These are phyloP conservation scores for Hestina assimilis DNA, from an alignment of 1,140 invertebrate species.

Conservation along the genomic window DNA sequence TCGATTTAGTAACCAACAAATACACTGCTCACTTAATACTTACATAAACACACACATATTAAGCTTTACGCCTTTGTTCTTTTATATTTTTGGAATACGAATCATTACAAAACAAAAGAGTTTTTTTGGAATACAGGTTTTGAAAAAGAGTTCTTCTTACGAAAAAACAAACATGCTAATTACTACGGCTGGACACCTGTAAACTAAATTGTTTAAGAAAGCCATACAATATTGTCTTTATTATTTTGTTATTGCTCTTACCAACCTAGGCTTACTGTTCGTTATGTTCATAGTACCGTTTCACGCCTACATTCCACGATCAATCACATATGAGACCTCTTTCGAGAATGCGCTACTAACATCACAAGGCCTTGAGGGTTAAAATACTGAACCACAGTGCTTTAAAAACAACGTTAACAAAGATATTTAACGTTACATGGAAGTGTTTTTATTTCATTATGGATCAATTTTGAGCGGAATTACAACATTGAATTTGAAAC, in stretches of 20 bases:
- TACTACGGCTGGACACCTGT: not conserved
- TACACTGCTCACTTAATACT: too few species aligned
- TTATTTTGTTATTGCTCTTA: too few species aligned
- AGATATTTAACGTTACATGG: not conserved
- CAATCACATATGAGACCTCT: constrained; percentile 28
- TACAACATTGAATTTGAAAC: not conserved
- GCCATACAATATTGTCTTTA: too few species aligned
- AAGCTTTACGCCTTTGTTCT: too few species aligned
- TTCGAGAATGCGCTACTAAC: constrained; percentile 22
- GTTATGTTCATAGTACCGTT: constrained; percentile 19
- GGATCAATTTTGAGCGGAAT: not conserved
- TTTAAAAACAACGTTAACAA: constrained; percentile 5
- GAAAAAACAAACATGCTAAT: too few species aligned
- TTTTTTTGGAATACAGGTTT: too few species aligned
- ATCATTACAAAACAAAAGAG: too few species aligned
- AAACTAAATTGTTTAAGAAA: not conserved
- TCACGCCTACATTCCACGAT: constrained; percentile 28
- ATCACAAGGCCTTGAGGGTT: constrained; percentile 17
- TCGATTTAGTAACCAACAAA: too few species aligned
- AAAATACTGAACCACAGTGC: constrained; percentile 12
- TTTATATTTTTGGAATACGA: too few species aligned
- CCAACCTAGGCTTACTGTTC: constrained; percentile 8
- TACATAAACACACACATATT: too few species aligned
- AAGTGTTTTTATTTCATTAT: not conserved
- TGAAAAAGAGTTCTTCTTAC: too few species aligned